Percentiles rank a stretch among this genome's conserved stretches.
Conservation (phyloP, 2,797 vertebrate genomes). For the Danio choprae region DNA sequence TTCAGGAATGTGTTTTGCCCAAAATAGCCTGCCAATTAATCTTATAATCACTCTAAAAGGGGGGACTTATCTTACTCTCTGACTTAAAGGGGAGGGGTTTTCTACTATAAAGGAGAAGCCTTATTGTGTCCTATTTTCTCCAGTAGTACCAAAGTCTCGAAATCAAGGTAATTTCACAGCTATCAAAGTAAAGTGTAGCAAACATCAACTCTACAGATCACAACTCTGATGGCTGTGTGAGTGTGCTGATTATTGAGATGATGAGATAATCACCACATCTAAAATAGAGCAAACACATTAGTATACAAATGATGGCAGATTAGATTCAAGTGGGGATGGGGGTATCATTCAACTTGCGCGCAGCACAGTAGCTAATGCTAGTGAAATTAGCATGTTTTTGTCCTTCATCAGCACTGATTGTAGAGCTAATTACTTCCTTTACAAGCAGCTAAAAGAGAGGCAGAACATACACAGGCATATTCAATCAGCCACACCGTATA, state of each 20-base stretch:
- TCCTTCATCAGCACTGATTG: conserved; percentile 60
- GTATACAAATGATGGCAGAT: conserved; percentile 61
- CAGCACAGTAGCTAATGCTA: conserved; percentile 47
- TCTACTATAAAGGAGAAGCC: neutral
- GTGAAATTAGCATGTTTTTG: conserved; percentile 63
- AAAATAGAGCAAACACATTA: conserved; percentile 60
- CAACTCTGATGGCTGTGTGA: conserved; percentile 46
- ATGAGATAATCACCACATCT: conserved; percentile 55
- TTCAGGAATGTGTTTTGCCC: neutral
- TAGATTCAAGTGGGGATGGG: conserved; percentile 57
- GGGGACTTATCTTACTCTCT: neutral
- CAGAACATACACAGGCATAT: conserved; percentile 46
- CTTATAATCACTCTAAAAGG: neutral
- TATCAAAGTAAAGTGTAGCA: conserved; percentile 47
- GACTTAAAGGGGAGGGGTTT: neutral
- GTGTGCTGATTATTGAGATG: conserved; percentile 53
- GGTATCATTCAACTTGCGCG: conserved; percentile 33
- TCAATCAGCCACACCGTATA: conserved; percentile 43
- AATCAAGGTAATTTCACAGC: conserved; percentile 45
- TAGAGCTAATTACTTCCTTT: conserved; percentile 60
- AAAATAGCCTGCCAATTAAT: neutral
- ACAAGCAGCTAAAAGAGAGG: conserved; percentile 51
- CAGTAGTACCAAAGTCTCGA: conserved; percentile 5
- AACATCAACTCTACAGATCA: conserved; percentile 46
- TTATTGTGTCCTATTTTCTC: neutral